These are phyloP conservation scores for Centropus unirufus DNA, from an alignment of 2,113 vertebrate species.

Conservation along the genomic window DNA sequence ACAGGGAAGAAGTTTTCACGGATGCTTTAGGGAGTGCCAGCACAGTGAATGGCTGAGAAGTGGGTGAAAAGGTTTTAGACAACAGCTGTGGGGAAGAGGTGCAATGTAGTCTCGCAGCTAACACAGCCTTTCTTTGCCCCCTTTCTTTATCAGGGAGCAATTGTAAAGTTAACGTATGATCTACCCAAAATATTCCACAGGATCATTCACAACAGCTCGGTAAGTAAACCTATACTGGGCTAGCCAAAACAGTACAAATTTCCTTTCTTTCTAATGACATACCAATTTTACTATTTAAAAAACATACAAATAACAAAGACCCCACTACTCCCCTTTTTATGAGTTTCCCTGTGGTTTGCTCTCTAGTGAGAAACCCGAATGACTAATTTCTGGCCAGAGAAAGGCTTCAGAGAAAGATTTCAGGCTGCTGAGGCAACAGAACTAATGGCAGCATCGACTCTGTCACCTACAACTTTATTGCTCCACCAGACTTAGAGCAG, in stretches of 20 bases:
- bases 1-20: fast-evolving
- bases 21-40: neutral
- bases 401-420: too few species aligned
- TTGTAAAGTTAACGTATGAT: neutral
- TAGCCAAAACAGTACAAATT: neutral
- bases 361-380: neutral
- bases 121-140: neutral
- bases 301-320: neutral
- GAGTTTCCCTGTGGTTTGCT: neutral
- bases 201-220: neutral
- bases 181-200: neutral
- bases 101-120: neutral
- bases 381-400: constrained; percentile 4
- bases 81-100: neutral
- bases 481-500: neutral
- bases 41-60: neutral
- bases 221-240: fast-evolving
- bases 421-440: constrained; percentile 22
- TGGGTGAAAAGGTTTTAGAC: neutral
- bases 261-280: neutral
- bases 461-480: neutral
- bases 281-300: neutral
- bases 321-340: neutral
- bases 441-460: neutral
- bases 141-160: neutral